These are phyloP conservation scores for Tychaedon coryphoeus DNA, from an alignment of 2,113 vertebrate species.

Conservation along the genomic window DNA sequence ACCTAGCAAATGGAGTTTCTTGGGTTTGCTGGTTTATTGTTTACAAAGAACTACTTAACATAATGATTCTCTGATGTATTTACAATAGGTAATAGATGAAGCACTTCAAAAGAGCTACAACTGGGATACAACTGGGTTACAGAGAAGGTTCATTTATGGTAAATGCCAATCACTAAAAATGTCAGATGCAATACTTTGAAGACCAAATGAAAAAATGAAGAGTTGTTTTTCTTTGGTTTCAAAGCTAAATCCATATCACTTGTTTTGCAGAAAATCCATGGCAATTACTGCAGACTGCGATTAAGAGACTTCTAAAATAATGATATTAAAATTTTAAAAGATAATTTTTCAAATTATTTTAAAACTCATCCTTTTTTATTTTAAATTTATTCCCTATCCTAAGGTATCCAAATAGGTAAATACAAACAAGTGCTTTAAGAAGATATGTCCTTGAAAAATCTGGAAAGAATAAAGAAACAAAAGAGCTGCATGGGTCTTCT, in stretches of 20 bases:
- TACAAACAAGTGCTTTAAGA: background rate
- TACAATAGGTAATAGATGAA: background rate
- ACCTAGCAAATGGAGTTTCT: background rate
- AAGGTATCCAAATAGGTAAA: background rate
- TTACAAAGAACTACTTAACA: constrained; percentile 57
- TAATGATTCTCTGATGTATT: constrained; percentile 27
- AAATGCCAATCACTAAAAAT: background rate
- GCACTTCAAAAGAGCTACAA: background rate
- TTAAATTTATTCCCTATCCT: background rate
- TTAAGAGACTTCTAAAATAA: background rate
- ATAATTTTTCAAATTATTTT: background rate
- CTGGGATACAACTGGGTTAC: background rate
- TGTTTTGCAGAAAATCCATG: background rate
- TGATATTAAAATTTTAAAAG: background rate
- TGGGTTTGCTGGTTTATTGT: constrained; percentile 40
- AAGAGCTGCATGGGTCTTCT: background rate
- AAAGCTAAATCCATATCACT: background rate
- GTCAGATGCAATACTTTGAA: background rate
- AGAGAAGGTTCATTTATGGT: background rate
- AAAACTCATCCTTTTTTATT: background rate
- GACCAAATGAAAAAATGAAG: background rate
- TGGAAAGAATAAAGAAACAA: background rate
- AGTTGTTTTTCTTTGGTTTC: background rate
- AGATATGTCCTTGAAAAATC: background rate
- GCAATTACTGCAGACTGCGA: background rate